Evolutionary conservation across 2,797 vertebrate species (phyloP), one percentile per base, ranked within the genome.

Genomic region (Rhinella marina): DNA sequence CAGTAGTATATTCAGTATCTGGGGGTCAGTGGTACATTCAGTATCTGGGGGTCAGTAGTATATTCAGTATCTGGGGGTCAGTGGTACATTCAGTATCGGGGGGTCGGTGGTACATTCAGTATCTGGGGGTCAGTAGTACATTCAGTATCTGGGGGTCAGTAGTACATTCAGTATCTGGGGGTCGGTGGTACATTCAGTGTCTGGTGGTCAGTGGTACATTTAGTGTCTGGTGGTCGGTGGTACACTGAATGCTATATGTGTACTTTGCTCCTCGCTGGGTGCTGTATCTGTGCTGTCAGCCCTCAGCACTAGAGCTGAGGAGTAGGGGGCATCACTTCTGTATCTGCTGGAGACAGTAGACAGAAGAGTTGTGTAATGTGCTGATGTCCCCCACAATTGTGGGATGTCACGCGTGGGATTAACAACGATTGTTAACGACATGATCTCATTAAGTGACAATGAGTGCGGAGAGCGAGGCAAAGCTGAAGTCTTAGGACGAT

Each of bases 391-490:
- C 77, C 87, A 81, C 82, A 85, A 56, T 6, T 14, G 87, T 85
- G 87, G 83, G 87, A 81, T 52, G 87, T 85, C 48, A 75, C 25
- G 81, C 54, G 87, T 88, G 82, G 87, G 87, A 25, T 66, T 32
- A 23, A 8, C 27, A 1, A 13, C 9, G 57, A 4, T 12, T 54
- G 16, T 54, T 70, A 50, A 48, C 32, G 7, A 73, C 23, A 10
- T 27, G n/a, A 41, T 81, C 50, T 27, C 16, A 50, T 61, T 27
- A 48, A 9, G 54, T 19, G 62, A 68, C 25, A 72, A 19, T 57
- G 25, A 5, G 48, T 68, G 80, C 23, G 59, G 16, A 25, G 32
- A 59, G 57, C 3, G 48, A 9, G 64, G 25, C 54, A 25, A 16
- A 72, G 68, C 12, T 73, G 82, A 61, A 16, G 4, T 50, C 12